Evolutionary conservation across 2,797 vertebrate genomes (phyloP), one percentile per base, ranked within the genome.

Genomic region (Ctenopoma kingsleyae): DNA sequence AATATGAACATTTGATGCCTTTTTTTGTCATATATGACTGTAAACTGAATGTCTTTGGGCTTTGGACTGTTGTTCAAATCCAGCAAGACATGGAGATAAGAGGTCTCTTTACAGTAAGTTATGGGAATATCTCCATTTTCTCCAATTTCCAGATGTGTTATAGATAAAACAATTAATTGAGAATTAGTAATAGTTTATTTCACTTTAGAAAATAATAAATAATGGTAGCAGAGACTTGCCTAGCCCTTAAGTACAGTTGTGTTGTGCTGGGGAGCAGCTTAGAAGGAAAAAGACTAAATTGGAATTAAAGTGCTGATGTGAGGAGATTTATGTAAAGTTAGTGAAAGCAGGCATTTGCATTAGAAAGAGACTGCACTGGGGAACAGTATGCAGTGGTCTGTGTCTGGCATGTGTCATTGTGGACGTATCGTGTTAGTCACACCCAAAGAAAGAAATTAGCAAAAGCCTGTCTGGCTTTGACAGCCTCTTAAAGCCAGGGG

Each of bases 381-480:
- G 49, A 20, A 47, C 30, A 32, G 61, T 59, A 73, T 76, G 67
- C 52, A 16, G 68, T 22, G 30, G 84, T 79, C 91, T 95, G 93
- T 76, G 41, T 87, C 75, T 93, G 93, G 67, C 93, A 91, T 92
- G 80, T 93, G 64, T 87, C 86, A 82, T 74, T 87, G 74, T 89
- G 61, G 69, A 30, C 70, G 71, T 89, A 83, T 84, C 76, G 61
- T 81, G 71, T 2, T 47, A 62, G 78, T 65, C 73, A 63, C 74
- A 78, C 75, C 86, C 67, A 2, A 58, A 81, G 67, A 72, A 78
- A 81, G 74, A 67, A 77, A 64, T 76, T 25, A 67, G 78, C 22
- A 30, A 82, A 53, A 22, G 60, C 52, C 56, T 40, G 84, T 82
- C 91, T 94, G 93, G 76, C 67, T 81, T 65, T 94, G 94, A 94